These are phyloP conservation scores for Timandra comae DNA, from an alignment of 2,888 invertebrate species.

Conservation along the genomic window DNA sequence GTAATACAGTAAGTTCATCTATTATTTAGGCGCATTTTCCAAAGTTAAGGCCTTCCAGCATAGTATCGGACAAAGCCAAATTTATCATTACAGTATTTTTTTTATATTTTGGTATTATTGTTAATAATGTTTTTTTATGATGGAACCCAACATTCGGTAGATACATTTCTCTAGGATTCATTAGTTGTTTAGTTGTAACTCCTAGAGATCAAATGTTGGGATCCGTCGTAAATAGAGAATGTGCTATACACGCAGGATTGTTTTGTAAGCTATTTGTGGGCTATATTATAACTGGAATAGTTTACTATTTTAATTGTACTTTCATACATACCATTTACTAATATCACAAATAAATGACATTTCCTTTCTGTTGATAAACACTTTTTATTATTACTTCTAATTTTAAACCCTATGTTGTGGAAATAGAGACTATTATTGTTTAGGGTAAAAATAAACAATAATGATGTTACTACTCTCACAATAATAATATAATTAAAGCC, in stretches of 20 bases:
- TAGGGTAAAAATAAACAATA: no score
- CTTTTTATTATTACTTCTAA: conserved; percentile 27
- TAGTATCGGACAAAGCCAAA: conserved; percentile 24
- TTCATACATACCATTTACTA: conserved; percentile 25
- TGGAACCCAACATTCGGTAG: no score
- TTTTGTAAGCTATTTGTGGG: conserved; percentile 11
- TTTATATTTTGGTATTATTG: conserved; percentile 5
- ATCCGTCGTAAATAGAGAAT: no score
- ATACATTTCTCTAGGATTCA: no score
- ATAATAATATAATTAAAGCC: no score
- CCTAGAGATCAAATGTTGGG: no score
- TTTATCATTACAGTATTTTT: conserved; percentile 4
- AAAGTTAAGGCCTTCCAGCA: conserved; percentile 26
- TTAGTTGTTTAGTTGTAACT: no score
- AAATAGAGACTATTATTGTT: no score
- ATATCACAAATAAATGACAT: conserved; percentile 54
- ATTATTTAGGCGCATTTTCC: conserved; percentile 26
- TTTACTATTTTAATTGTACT: conserved; percentile 15
- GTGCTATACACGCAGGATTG: conserved; percentile 1
- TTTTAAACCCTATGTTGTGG: no score
- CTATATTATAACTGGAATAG: conserved; percentile 19
- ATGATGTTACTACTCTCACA: no score
- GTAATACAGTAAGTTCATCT: conserved; percentile 64
- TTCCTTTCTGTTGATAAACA: conserved; percentile 47
- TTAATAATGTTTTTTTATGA: no score